These are phyloP conservation scores for Pseudomyrmex flavicornis DNA, from an alignment of 1,140 invertebrate species.

Conservation along the genomic window DNA sequence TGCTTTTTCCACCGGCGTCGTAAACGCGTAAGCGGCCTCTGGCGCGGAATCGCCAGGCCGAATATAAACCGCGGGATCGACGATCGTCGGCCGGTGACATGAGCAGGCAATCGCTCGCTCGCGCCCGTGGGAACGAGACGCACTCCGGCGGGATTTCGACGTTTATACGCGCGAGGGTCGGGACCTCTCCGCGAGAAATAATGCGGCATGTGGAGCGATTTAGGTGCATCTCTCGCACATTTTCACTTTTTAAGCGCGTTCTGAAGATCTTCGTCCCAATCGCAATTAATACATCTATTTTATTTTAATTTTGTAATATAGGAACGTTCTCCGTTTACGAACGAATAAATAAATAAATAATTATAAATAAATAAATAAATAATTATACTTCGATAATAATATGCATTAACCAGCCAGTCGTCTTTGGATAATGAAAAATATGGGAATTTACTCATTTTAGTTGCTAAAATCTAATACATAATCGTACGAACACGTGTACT, in stretches of 20 bases:
- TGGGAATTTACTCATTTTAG: neutral
- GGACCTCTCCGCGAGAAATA: slow-evolving; percentile 37
- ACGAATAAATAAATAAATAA: too few relatives aligned
- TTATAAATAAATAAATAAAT: too few relatives aligned
- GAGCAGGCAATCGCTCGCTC: slow-evolving; percentile 21
- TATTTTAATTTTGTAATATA: too few relatives aligned
- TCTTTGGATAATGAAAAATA: too few relatives aligned
- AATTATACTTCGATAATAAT: too few relatives aligned
- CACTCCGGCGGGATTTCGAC: slow-evolving; percentile 80
- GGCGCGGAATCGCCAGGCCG: slow-evolving; percentile 10
- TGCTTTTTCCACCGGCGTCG: slow-evolving; percentile 62
- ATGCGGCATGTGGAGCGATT: slow-evolving; percentile 1
- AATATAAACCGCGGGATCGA: slow-evolving; percentile 58
- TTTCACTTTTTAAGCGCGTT: too few relatives aligned
- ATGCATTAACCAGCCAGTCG: too few relatives aligned
- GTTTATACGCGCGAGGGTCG: slow-evolving; percentile 77
- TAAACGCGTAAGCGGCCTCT: slow-evolving; percentile 55
- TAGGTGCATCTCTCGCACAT: neutral
- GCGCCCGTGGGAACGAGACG: slow-evolving; percentile 82
- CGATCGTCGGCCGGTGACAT: slow-evolving; percentile 63
- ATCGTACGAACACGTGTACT: neutral
- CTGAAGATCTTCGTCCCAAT: too few relatives aligned
- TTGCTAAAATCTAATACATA: neutral
- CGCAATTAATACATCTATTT: too few relatives aligned
- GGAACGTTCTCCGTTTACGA: too few relatives aligned